Percentiles rank a stretch among this genome's conserved stretches.
phyloP scores from a whole-genome alignment of 1,140 invertebrate species.

The Drosophila carrolli region DNA sequence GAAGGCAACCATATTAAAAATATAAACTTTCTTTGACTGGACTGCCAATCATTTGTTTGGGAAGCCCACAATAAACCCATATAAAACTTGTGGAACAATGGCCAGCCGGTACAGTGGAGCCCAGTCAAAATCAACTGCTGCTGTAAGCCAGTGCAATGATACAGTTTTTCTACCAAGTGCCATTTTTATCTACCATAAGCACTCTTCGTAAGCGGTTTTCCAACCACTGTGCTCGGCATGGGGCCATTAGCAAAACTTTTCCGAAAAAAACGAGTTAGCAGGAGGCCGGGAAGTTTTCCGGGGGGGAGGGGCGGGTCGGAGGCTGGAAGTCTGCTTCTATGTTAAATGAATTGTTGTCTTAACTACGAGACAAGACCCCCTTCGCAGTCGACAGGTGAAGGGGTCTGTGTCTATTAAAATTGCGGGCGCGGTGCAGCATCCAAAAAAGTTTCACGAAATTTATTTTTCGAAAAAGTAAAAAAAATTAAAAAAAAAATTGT shows the following conservation, averaged over 20 bases:
- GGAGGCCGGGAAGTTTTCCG: slow-evolving; percentile 25
- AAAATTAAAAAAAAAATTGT: slow-evolving; percentile 56
- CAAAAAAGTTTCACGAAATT: slow-evolving; percentile 72
- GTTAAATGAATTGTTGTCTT: slow-evolving; percentile 83
- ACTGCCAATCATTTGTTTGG: slow-evolving; percentile 65
- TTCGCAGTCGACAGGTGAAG: slow-evolving; percentile 9
- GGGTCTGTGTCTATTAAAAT: slow-evolving; percentile 45
- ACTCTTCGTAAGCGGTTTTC: slow-evolving; percentile 6
- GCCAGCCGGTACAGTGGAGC: slow-evolving; percentile 29
- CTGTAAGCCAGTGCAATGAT: neutral
- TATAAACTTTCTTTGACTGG: slow-evolving; percentile 66
- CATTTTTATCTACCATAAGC: slow-evolving; percentile 17
- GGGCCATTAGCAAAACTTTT: slow-evolving; percentile 69
- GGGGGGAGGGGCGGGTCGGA: neutral
- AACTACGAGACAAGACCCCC: slow-evolving; percentile 65
- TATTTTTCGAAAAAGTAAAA: slow-evolving; percentile 70
- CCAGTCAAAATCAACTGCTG: slow-evolving; percentile 3
- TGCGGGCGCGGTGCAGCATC: slow-evolving; percentile 29
- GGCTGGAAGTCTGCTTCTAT: slow-evolving; percentile 60
- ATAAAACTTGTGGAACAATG: slow-evolving; percentile 68
- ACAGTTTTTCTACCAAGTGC: slow-evolving; percentile 10
- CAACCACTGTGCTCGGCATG: slow-evolving; percentile 53
- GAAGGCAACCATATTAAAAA: slow-evolving; percentile 60
- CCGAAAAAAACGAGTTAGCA: slow-evolving; percentile 33
- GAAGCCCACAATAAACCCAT: slow-evolving; percentile 74